Base-by-base conservation (phyloP, 2,888 invertebrate species). In the Stenurella melanura region DNA sequence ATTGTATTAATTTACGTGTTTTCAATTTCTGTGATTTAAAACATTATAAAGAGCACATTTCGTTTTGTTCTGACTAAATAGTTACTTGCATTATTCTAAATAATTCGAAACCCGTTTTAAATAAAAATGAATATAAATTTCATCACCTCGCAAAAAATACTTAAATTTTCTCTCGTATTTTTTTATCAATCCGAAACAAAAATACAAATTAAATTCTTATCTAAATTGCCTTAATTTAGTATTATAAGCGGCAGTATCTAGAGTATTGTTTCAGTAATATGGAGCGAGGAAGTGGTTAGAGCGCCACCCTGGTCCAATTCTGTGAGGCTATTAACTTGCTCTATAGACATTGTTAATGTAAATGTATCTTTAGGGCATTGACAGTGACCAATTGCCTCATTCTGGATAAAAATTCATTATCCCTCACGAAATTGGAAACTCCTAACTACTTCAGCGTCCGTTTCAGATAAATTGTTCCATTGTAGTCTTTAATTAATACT, bases 301-400 rank as follows among this genome's bases (percentile, higher is more conserved):
- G 70, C 61, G 56, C 67, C 64, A 73, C 81, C 80, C 82, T 77
- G 76, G 78, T 77, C 80, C 79, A 76, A 79, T 79, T 76, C 78
- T 77, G 81, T 68, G 81, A 83, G 77, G 83, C 87, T 85, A 86
- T 87, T 87, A 86, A 87, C 86, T 86, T 85, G 81, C 85, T 86
- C 85, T 85, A 87, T 86, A 86, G 87, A 87, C 86, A 86, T 85
- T 85, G 86, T 87, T 87, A 87, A 87, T 87, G 86, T 85, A 86
- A 87, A 87, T 87, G 87, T 87, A 87, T 87, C 87, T 87, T 87
- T 86, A 83, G 87, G 86, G 86, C 86, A 87, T 87, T 87, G 87
- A 87, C 87, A 87, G 86, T 88, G 86, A 86, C 86, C 86, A 87
- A 87, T 87, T 87, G 87, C 84, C 85, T 85, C 86, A 85, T 87